Evolutionary conservation across 2,797 vertebrate species (phyloP).

Genomic region (Sebastiscus tertius): DNA sequence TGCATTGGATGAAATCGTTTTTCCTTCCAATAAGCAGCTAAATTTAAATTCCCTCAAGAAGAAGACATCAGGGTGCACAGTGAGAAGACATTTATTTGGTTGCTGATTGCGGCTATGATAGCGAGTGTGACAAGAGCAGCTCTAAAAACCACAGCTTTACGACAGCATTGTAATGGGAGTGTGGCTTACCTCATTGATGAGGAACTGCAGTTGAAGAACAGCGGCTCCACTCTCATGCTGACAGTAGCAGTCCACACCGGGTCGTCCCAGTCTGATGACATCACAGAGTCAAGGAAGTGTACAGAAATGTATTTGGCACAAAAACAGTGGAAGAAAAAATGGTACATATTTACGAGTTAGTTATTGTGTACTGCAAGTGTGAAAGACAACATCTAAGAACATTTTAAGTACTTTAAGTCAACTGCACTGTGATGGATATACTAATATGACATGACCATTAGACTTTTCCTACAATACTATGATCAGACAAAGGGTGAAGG

Average conservation of each 20-base stretch:
- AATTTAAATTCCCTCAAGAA: neutral
- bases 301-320: neutral
- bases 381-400: neutral
- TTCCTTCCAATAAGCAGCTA: neutral
- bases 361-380: neutral
- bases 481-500: neutral
- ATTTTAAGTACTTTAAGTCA: neutral
- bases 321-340: neutral
- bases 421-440: neutral
- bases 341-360: neutral
- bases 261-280: conserved; percentile 93
- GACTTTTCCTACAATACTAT: neutral
- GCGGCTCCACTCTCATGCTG: conserved; percentile 95
- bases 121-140: neutral
- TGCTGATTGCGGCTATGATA: too few species aligned
- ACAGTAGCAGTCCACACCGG: conserved; percentile 95
- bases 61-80: too few species aligned
- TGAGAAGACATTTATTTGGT: neutral
- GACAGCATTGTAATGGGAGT: neutral
- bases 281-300: conserved; percentile 88
- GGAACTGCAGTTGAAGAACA: conserved; percentile 96
- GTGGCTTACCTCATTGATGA: conserved; percentile 96
- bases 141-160: too few species aligned
- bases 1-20: neutral
- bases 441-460: neutral